phyloP scores from a whole-genome alignment of 37 sponge, comb jelly and placozoan species.

The Hormiphora californensis region DNA sequence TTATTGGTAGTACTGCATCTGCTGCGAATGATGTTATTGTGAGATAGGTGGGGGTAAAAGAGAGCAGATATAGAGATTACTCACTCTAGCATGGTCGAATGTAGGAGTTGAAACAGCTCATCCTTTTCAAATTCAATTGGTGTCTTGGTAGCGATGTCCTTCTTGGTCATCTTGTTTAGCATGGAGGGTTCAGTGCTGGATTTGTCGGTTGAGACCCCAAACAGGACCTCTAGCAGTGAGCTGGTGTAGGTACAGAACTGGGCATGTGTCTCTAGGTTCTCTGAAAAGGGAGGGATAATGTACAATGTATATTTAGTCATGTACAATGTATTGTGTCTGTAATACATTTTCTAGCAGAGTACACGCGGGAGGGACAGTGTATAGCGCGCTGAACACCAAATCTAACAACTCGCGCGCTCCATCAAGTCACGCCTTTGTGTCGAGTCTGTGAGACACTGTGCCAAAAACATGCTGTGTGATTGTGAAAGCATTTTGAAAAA shows the following conservation, averaged over 20 bases:
- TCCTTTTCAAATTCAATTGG: conserved; percentile 40
- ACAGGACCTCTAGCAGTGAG: conserved; percentile 9
- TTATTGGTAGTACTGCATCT: neutral
- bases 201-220: conserved; percentile 42
- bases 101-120: conserved; percentile 24
- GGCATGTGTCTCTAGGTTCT: conserved; percentile 22
- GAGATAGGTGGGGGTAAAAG: neutral
- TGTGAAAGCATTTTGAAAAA: no score
- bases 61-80: no score
- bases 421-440: no score
- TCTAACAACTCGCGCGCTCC: no score
- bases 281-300: neutral
- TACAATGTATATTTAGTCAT: neutral
- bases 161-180: conserved; percentile 47
- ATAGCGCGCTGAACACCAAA: no score
- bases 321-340: neutral
- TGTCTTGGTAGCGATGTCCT: conserved; percentile 22
- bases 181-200: conserved; percentile 12
- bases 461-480: no score
- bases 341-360: no score
- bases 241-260: conserved; percentile 55
- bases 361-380: no score
- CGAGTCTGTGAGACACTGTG: no score
- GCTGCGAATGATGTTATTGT: neutral
- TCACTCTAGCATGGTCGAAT: conserved; percentile 39